Base-by-base conservation (phyloP, 2,797 vertebrate species). In the Acanthiza pusilla region DNA sequence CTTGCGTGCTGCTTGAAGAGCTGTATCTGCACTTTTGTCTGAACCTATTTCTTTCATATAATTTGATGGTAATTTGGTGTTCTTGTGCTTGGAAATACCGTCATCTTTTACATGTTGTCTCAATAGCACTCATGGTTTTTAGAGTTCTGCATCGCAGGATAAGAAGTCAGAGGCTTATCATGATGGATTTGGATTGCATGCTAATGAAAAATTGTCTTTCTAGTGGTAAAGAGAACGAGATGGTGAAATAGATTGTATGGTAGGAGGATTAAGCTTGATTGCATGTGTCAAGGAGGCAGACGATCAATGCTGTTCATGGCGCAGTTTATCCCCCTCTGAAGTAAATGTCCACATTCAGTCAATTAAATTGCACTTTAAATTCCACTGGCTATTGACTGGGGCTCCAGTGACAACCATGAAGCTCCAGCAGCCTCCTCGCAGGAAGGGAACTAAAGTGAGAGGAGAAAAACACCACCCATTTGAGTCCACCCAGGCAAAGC, bases 361-460 rank as follows among this genome's bases (percentile, higher is more conserved):
- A 91, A 83, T 76, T 73, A 80, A 94, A 88, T 57, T 85, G 26
- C 48, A 63, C 50, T 89, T 92, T 58, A 76, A 89, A 91, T 58
- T 87, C 58, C 40, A 26, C 34, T 74, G 36, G 13, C 45, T 89
- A 63, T 48, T 88, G 48, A 63, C 34, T n/a, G 87, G 16, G 29
- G 32, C 70, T 78, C 65, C 67, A 78, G 2, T 62, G 30, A 72
- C 40, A 81, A 17, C 19, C 36, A 30, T 1, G 26, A 11, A 89
- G 6, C 40, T 57, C 48, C 60, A 71, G 21, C 34, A 87, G 40
- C 12, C 40, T 42, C 36, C n/a, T 45, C n/a, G 47, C 19, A 81
- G 32, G 25, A 7, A 54, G 12, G 42, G 4, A 91, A 54, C 50
- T 50, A 13, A 93, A 77, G 13, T 18, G 14, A 78, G 21, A 54